These are phyloP conservation scores for Symphodus melops DNA, from an alignment of 2,113 vertebrate genomes.

Conservation along the genomic window DNA sequence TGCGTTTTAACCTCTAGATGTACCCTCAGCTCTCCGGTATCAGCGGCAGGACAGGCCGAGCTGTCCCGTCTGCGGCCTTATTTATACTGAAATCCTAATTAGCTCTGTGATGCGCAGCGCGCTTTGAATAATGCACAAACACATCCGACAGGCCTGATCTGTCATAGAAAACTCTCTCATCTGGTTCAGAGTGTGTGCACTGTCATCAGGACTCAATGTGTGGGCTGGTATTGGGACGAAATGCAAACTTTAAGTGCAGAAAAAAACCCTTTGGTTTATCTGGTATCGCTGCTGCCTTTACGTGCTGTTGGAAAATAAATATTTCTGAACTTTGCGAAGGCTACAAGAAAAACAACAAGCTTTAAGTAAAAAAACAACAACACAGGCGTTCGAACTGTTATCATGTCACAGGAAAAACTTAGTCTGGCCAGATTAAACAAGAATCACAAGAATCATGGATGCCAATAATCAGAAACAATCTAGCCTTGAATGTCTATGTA, in stretches of 20 bases:
- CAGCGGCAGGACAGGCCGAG: conserved; percentile 35
- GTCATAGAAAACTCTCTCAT: not conserved
- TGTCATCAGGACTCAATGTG: rapidly evolving
- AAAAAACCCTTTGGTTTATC: conserved; percentile 36
- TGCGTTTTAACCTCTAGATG: conserved; percentile 6
- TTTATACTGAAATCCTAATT: conserved; percentile 55
- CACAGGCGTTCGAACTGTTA: not conserved
- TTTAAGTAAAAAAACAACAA: no score
- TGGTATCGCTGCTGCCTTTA: conserved; percentile 36
- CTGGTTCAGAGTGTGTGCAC: rapidly evolving
- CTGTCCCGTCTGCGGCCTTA: conserved; percentile 61
- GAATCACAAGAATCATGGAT: not conserved
- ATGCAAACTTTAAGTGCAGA: conserved; percentile 11
- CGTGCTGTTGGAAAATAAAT: not conserved
- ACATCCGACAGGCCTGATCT: not conserved
- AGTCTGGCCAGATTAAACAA: not conserved
- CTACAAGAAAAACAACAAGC: not conserved
- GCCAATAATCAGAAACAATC: not conserved
- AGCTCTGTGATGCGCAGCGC: conserved; percentile 52
- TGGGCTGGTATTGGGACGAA: not conserved
- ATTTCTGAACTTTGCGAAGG: not conserved
- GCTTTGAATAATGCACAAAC: conserved; percentile 21
- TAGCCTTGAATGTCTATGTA: no score
- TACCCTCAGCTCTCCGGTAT: conserved; percentile 28
- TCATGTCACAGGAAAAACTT: not conserved